Evolutionary conservation across 2,113 vertebrate species (phyloP), one percentile per base, ranked within the genome.

Genomic region (Nestor notabilis): DNA sequence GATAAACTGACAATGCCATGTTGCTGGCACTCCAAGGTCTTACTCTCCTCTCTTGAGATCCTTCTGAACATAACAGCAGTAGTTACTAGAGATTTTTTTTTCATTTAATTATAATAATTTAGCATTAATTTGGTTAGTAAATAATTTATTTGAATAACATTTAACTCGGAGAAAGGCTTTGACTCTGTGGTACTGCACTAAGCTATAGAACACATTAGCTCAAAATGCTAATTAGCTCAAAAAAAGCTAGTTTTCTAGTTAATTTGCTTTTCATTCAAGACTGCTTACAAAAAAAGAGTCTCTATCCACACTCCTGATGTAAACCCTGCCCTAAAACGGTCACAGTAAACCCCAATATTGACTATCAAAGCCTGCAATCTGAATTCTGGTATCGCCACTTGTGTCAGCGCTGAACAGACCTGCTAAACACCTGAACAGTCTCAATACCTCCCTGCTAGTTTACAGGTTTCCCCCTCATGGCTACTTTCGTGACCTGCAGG

Each of bases 91-190:
- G 14, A 10, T 3, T 19, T 58, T 43, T 79, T 64, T 35, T 5
- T 43, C 74, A 85, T 31, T 88, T 79, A 47, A 93, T 82, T 93
- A 60, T 79, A 72, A 5, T 14, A 82, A 68, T 35, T 79, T 87
- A 72, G 41, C 37, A 83, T 88, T 76, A 24, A 83, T 90, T 94
- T 76, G n/a, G 29, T 80, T 69, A 77, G 46, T 75, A 43, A 84
- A 74, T 77, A 9, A 17, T 63, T 37, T 35, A 47, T 2, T 80
- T 80, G 71, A 50, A 61, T 41, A 53, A 52, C 58, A 83, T n/a
- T 72, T 20, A 72, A 80, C 3, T 79, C 28, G 41, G 24, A 86
- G 15, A 79, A 91, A 49, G 13, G 12, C 4, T 2, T 85, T 85
- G 91, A 66, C 10, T 44, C 47, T 49, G 37, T 19, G 24, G n/a